Base-by-base conservation (phyloP, 1,140 invertebrate genomes). In the Lethocerus indicus region DNA sequence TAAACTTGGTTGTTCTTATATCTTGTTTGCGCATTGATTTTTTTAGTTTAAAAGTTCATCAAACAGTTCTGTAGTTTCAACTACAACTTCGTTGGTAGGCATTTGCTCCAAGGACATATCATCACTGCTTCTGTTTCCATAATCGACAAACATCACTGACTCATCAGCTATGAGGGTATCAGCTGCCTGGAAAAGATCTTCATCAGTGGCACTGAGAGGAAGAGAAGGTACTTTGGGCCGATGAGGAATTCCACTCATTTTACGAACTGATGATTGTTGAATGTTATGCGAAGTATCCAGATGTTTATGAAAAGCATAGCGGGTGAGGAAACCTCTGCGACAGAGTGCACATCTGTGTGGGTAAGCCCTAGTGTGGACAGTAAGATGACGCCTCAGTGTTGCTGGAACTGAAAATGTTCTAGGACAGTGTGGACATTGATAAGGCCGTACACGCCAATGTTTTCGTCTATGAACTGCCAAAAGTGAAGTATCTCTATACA, bases 31-130 rank as follows among this genome's bases (percentile, higher is more conserved):
- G n/a, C n/a, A 36, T 44, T 51, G 12, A 51, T 36, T 32, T 44
- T 25, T 21, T 48, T 37, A 52, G 26, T 42, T 23, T 21, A 52
- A 41, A 26, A 52, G 47, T 43, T 52, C 52, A 43, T 53, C 52
- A 49, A 53, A 53, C n/a, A 53, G 32, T 46, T 53, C 52, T 24
- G 52, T 53, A 21, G 47, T 53, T 47, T 53, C 52, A 27, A 53
- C 52, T 44, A 53, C 48, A 6, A 53, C 52, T 52, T 52, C 51
- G 29, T 49, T 49, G 25, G 47, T 53, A 26, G 37, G 46, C 16
- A 51, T 14, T 18, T 51, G 43, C 13, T 29, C 35, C 21, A 25
- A 41, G 25, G 46, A 32, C 1, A 32, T 28, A 20, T 53, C 28
- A 16, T 50, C 47, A 13, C 24, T 47, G 4, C 47, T 44, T 35